phyloP scores from a whole-genome alignment of 2,888 invertebrate genomes.

The Muschampia plurimacula region DNA sequence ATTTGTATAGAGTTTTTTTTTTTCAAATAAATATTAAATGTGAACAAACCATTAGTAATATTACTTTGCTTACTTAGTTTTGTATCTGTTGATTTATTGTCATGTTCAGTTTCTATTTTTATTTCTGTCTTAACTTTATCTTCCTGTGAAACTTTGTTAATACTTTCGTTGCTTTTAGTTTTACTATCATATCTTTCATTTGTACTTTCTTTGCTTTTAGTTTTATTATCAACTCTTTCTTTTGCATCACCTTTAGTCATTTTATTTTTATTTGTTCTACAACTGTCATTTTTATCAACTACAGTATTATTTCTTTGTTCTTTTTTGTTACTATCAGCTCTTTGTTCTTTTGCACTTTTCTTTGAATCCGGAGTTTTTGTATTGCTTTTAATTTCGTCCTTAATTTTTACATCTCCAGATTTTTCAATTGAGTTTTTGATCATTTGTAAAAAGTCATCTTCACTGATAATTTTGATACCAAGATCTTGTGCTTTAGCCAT shows the following conservation, averaged over 20 bases:
- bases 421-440: slow-evolving; percentile 86
- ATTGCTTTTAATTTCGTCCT: slow-evolving; percentile 43
- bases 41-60: slow-evolving; percentile 16
- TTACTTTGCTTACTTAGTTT: slow-evolving; percentile 21
- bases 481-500: slow-evolving; percentile 90
- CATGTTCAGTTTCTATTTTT: slow-evolving; percentile 36
- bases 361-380: slow-evolving; percentile 22
- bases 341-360: slow-evolving; percentile 43
- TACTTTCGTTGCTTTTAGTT: slow-evolving; percentile 32
- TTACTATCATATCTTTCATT: slow-evolving; percentile 4
- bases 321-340: slow-evolving; percentile 21
- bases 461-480: slow-evolving; percentile 90
- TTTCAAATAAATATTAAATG: neutral
- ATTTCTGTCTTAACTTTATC: slow-evolving; percentile 21
- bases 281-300: slow-evolving; percentile 12
- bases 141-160: slow-evolving; percentile 45
- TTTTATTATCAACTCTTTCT: neutral
- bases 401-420: slow-evolving; percentile 45
- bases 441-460: slow-evolving; percentile 93
- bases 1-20: too few relatives aligned
- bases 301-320: slow-evolving; percentile 9
- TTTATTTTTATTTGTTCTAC: slow-evolving; percentile 2
- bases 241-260: slow-evolving; percentile 10
- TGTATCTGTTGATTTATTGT: slow-evolving; percentile 25
- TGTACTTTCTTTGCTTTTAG: slow-evolving; percentile 33